Evolutionary conservation across 2,888 invertebrate species (phyloP).

Genomic region (Gisinianus flammeolus): DNA sequence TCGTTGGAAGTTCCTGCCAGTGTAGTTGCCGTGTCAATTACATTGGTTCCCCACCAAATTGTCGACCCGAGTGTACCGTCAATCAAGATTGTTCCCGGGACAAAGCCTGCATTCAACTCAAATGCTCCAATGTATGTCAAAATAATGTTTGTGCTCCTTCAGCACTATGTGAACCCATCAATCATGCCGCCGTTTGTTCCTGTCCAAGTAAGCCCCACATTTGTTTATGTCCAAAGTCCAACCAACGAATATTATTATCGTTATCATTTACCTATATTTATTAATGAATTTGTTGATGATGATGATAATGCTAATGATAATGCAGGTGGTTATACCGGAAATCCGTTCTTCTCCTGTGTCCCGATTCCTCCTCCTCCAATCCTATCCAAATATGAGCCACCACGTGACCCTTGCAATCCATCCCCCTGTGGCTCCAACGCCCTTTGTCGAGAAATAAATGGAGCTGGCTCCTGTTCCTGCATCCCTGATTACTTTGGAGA

Average conservation of each 20-base stretch:
- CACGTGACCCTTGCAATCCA: conserved; percentile 58
- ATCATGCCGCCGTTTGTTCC: conserved; percentile 59
- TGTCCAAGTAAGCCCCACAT: conserved; percentile 60
- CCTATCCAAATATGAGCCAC: conserved; percentile 28
- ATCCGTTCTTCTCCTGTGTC: conserved; percentile 53
- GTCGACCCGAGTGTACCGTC: conserved; percentile 60
- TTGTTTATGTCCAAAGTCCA: too few species aligned
- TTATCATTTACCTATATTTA: too few species aligned
- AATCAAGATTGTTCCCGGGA: conserved; percentile 70
- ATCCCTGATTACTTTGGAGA: conserved; percentile 58
- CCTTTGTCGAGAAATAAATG: conserved; percentile 56
- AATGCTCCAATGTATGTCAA: conserved; percentile 66
- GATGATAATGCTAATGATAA: too few species aligned
- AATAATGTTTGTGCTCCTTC: conserved; percentile 40
- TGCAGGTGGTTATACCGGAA: conserved; percentile 59
- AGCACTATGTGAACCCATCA: conserved; percentile 40
- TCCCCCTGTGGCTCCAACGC: conserved; percentile 70
- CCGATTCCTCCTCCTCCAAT: conserved; percentile 44
- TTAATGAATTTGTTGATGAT: too few species aligned
- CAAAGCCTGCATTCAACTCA: conserved; percentile 74
- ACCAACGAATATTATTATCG: too few species aligned
- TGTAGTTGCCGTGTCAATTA: conserved; percentile 71
- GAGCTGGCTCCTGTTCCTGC: conserved; percentile 57
- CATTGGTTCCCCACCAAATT: conserved; percentile 69
- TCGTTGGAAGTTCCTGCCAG: conserved; percentile 62